Conservation (phyloP, 1,140 invertebrate species). For the Globodera rostochiensis region DNA sequence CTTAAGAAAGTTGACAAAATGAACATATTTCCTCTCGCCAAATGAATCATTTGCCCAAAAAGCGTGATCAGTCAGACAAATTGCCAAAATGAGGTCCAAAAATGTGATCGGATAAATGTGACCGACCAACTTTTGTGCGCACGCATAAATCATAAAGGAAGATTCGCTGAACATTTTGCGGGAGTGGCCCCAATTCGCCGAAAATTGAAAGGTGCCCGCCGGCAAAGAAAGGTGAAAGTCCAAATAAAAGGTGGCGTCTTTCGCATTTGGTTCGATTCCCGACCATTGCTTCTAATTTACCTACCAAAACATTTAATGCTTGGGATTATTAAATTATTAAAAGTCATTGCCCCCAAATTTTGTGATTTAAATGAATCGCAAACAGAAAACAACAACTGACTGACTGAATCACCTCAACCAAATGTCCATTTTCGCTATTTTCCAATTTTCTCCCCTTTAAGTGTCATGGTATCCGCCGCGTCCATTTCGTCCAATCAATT, state of each 20-base stretch:
- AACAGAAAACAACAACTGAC: too few species aligned
- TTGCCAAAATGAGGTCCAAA: background rate
- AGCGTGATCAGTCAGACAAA: background rate
- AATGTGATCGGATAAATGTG: background rate
- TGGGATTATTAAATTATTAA: too few species aligned
- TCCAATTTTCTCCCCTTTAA: too few species aligned
- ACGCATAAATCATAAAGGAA: background rate
- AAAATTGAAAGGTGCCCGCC: background rate
- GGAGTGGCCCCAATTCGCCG: background rate
- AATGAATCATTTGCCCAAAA: background rate
- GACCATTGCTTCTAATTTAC: too few species aligned
- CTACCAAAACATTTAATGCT: too few species aligned
- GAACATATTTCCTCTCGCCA: too few species aligned
- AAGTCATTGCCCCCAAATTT: too few species aligned
- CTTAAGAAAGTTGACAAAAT: too few species aligned
- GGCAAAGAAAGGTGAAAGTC: background rate
- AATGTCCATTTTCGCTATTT: too few species aligned
- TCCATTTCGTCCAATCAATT: conserved; percentile 3
- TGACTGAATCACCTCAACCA: too few species aligned
- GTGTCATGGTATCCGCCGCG: background rate
- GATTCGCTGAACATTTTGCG: background rate
- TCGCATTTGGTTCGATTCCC: too few species aligned
- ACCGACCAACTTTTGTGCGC: background rate
- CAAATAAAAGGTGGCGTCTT: background rate
- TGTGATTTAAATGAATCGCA: too few species aligned